phyloP scores from a whole-genome alignment of 2,888 invertebrate genomes.

The Dicycla oo region DNA sequence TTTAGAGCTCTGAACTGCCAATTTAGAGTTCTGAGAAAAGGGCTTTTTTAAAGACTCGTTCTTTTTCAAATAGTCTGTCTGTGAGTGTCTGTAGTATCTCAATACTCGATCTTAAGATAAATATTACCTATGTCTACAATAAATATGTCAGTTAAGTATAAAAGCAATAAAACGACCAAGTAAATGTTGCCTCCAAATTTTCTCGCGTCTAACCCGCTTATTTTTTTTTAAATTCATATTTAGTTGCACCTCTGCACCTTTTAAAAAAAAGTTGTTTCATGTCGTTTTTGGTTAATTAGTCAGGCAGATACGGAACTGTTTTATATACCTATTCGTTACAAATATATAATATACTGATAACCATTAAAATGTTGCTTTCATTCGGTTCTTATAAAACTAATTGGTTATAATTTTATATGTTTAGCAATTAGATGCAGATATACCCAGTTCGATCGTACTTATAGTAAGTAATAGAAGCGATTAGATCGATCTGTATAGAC shows the following conservation, averaged over 20 bases:
- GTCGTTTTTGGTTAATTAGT: not conserved
- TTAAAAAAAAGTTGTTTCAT: not conserved
- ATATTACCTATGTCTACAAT: not conserved
- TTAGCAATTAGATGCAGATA: not conserved
- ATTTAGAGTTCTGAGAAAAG: not conserved
- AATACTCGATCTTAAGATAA: too few species aligned
- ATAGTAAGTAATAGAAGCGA: conserved; percentile 1
- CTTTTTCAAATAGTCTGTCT: not conserved
- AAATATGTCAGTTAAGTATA: not conserved
- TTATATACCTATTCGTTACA: not conserved
- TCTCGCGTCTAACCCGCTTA: not conserved
- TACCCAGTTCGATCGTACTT: conserved; percentile 14
- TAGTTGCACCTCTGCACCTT: not conserved
- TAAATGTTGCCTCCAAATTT: not conserved
- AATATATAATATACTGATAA: not conserved
- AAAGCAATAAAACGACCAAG: not conserved
- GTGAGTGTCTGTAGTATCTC: too few species aligned
- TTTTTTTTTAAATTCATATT: not conserved
- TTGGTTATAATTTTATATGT: not conserved
- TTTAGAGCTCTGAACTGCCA: not conserved
- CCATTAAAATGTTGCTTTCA: conserved; percentile 2
- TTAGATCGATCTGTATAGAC: not conserved
- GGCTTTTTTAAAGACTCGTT: not conserved
- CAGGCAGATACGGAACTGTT: not conserved
- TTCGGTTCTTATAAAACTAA: not conserved